These are phyloP conservation scores for Ceyx margarethae DNA, from an alignment of 2,113 vertebrate species.

Conservation along the genomic window DNA sequence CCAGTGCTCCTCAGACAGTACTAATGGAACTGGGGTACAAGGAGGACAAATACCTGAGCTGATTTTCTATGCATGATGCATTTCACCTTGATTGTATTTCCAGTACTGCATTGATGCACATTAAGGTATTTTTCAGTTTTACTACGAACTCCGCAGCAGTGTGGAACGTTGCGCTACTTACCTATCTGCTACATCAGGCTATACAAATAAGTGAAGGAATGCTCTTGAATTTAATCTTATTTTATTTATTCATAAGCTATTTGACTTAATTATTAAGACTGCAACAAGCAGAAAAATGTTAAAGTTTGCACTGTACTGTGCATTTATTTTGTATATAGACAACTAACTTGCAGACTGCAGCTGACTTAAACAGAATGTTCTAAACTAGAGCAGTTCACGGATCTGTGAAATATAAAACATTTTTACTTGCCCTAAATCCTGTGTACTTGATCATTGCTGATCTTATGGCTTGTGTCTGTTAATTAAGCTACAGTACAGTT, in stretches of 20 bases:
- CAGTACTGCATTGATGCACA: slow-evolving; percentile 69
- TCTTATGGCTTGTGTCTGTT: background rate
- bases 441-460: slow-evolving; percentile 53
- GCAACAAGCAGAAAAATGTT: slow-evolving; percentile 71
- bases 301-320: slow-evolving; percentile 78
- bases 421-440: slow-evolving; percentile 66
- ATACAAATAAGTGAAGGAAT: slow-evolving; percentile 75
- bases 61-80: slow-evolving; percentile 91
- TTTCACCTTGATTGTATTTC: slow-evolving; percentile 70
- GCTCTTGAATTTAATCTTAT: slow-evolving; percentile 79
- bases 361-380: slow-evolving; percentile 78
- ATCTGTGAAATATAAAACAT: slow-evolving; percentile 72
- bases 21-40: slow-evolving; percentile 97
- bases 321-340: slow-evolving; percentile 81
- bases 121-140: slow-evolving; percentile 66
- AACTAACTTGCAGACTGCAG: slow-evolving; percentile 78
- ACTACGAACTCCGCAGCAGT: slow-evolving; percentile 65
- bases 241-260: slow-evolving; percentile 87
- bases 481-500: background rate
- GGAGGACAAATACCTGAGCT: slow-evolving; percentile 98
- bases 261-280: slow-evolving; percentile 82
- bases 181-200: slow-evolving; percentile 70
- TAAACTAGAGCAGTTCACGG: slow-evolving; percentile 77
- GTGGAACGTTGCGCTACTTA: slow-evolving; percentile 64
- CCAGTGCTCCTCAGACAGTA: slow-evolving; percentile 98